Percentiles rank a stretch among this genome's conserved stretches.
phyloP scores from a whole-genome alignment of 2,113 vertebrate genomes.

The Poeciliopsis prolifica region DNA sequence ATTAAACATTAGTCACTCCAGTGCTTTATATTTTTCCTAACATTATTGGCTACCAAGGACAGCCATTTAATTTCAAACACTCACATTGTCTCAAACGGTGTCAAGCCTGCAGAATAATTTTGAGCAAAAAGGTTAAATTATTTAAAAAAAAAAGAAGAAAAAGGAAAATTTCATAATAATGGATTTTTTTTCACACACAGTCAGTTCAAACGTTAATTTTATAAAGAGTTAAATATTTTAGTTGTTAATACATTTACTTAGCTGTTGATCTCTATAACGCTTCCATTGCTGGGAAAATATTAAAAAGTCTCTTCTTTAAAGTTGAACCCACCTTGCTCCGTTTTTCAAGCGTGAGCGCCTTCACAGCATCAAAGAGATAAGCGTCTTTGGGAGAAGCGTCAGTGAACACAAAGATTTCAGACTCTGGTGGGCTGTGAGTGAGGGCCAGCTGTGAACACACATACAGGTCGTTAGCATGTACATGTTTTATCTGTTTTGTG shows the following conservation, averaged over 20 bases:
- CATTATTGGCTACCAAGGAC: not conserved
- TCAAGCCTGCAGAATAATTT: not conserved
- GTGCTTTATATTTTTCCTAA: no score
- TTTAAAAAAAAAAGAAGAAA: not conserved
- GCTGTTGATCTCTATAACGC: not conserved
- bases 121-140: not conserved
- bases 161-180: no score
- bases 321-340: conserved; percentile 79
- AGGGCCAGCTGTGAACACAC: conserved; percentile 81
- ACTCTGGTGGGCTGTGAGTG: conserved; percentile 84
- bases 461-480: not conserved
- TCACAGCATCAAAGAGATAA: conserved; percentile 79
- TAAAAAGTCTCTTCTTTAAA: not conserved
- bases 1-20: no score
- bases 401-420: conserved; percentile 90
- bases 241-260: not conserved
- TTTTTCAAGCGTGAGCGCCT: conserved; percentile 81
- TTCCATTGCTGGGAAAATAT: no score
- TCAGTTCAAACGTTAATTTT: not conserved
- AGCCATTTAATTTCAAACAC: not conserved
- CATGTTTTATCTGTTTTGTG: no score
- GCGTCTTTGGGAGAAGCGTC: conserved; percentile 88
- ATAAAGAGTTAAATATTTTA: not conserved
- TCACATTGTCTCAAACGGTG: not conserved
- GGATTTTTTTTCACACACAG: not conserved